These are phyloP conservation scores for Spatula clypeata DNA, from an alignment of 2,797 vertebrate genomes.

Conservation along the genomic window DNA sequence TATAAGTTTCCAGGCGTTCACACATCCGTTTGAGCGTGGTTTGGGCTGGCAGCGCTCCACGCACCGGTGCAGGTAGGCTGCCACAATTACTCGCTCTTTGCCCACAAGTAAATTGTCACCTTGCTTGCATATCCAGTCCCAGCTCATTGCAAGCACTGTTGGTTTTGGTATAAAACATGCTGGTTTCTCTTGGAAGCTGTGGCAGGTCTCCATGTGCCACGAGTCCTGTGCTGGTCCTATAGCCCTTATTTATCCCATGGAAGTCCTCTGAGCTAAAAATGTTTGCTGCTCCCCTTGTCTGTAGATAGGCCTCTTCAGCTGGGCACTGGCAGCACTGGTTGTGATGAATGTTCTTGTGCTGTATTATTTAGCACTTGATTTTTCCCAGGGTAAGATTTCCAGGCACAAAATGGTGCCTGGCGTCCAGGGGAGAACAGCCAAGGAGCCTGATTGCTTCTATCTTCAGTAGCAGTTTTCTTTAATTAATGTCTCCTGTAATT, in stretches of 20 bases:
- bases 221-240: rapidly evolving
- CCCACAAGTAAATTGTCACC: background rate
- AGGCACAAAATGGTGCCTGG: background rate
- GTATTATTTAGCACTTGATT: rapidly evolving
- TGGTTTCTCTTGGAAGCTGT: background rate
- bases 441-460: rapidly evolving
- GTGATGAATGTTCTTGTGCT: rapidly evolving
- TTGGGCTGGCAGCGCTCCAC: conserved; percentile 23
- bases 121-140: background rate
- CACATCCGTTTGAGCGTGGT: conserved; percentile 5
- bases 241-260: rapidly evolving
- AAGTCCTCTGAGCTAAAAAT: background rate
- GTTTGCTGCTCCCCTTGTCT: rapidly evolving
- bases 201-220: rapidly evolving
- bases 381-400: background rate
- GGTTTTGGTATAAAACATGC: rapidly evolving
- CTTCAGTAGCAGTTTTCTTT: background rate
- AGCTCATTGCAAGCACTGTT: background rate
- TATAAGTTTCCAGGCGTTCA: conserved; percentile 6
- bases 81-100: background rate
- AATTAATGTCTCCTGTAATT: background rate
- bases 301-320: background rate
- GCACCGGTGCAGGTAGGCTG: background rate
- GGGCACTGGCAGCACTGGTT: rapidly evolving
- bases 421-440: background rate